phyloP scores from a whole-genome alignment of 2,113 vertebrate genomes.

The Gambusia affinis region DNA sequence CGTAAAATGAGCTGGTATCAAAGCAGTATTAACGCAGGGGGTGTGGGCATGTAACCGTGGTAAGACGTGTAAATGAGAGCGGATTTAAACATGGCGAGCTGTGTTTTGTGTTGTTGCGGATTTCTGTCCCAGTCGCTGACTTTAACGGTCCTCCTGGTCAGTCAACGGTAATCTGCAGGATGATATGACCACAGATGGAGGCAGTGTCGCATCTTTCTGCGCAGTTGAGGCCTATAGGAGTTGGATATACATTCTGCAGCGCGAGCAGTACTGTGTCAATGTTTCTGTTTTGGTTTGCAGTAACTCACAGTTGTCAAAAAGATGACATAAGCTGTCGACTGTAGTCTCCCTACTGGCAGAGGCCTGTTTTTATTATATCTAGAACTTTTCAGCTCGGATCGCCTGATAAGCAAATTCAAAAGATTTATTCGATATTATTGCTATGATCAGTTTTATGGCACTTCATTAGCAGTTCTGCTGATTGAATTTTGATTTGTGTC shows the following conservation, averaged over 20 bases:
- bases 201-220: constrained; percentile 58
- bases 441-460: no score
- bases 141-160: background rate
- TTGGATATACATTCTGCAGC: constrained; percentile 6
- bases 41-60: background rate
- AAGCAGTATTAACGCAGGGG: background rate
- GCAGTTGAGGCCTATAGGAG: constrained; percentile 36
- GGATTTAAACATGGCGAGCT: constrained; percentile 19
- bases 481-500: no score
- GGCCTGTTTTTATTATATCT: background rate
- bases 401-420: background rate
- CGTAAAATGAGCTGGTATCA: background rate
- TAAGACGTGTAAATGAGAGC: background rate
- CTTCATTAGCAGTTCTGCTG: no score
- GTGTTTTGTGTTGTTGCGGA: background rate
- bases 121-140: background rate
- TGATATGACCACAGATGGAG: background rate
- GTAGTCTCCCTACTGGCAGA: background rate
- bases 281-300: constrained; percentile 29
- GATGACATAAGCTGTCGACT: no score
- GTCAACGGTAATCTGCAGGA: background rate
- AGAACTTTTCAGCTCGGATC: background rate
- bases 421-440: no score
- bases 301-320: background rate
- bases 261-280: background rate